These are phyloP conservation scores for Druceiella hillmani DNA, from an alignment of 2,888 invertebrate genomes.

Conservation along the genomic window DNA sequence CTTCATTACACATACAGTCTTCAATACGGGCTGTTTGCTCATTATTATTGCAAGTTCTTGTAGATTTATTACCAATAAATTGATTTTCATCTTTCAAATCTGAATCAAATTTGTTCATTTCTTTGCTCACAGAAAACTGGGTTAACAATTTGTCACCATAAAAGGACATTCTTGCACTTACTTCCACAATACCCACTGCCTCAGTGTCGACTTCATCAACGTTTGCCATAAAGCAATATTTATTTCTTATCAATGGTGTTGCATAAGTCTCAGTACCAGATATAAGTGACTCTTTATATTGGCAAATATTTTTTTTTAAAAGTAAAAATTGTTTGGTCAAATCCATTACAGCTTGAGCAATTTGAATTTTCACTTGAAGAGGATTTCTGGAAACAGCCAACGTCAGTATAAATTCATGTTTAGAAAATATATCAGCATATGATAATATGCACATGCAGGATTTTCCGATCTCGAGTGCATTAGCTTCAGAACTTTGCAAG, in stretches of 20 bases:
- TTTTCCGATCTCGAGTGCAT: slow-evolving; percentile 41
- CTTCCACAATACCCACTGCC: slow-evolving; percentile 42
- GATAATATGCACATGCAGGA: slow-evolving; percentile 47
- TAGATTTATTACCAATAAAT: no score
- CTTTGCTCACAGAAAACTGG: slow-evolving; percentile 35
- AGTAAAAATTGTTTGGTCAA: slow-evolving; percentile 35
- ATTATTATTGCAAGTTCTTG: no score
- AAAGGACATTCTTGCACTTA: slow-evolving; percentile 42
- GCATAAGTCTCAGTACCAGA: no score
- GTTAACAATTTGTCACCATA: slow-evolving; percentile 48
- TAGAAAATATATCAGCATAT: slow-evolving; percentile 42
- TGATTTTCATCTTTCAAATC: slow-evolving; percentile 38
- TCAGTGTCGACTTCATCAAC: slow-evolving; percentile 34
- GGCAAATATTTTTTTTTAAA: slow-evolving; percentile 38
- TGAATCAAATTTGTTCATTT: slow-evolving; percentile 33
- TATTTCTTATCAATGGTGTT: slow-evolving; percentile 37
- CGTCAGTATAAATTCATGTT: slow-evolving; percentile 36
- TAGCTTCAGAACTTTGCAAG: no score
- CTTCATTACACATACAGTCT: no score
- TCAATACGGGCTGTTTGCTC: no score
- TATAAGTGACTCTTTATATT: slow-evolving; percentile 41
- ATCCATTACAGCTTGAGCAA: slow-evolving; percentile 40
- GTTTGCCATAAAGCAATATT: slow-evolving; percentile 40
- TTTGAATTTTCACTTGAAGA: no score
- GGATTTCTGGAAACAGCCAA: no score